Evolutionary conservation across 2,797 vertebrate species (phyloP).

Genomic region (Spatula clypeata): DNA sequence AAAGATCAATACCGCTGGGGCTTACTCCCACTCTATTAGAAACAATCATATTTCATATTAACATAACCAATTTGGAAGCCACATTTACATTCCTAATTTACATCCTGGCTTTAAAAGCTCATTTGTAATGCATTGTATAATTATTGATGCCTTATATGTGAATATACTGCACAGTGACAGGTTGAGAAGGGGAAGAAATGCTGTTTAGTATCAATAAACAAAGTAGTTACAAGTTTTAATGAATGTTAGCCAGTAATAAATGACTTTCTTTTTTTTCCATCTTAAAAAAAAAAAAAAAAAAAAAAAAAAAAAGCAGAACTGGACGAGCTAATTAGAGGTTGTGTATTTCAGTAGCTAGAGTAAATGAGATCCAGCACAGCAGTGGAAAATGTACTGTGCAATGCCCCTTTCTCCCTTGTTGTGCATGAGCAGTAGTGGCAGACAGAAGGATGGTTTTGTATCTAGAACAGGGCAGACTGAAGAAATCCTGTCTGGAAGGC

Average conservation of each 20-base stretch:
- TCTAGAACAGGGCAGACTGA: constrained; percentile 37
- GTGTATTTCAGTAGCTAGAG: constrained; percentile 39
- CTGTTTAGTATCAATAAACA: constrained; percentile 57
- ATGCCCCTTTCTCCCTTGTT: constrained; percentile 49
- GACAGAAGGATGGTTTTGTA: constrained; percentile 9
- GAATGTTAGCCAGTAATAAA: constrained; percentile 37
- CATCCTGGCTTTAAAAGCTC: constrained; percentile 77
- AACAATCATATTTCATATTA: constrained; percentile 79
- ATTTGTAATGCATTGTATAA: constrained; percentile 78
- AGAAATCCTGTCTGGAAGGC: constrained; percentile 66
- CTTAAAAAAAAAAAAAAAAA: background rate
- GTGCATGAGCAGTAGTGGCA: constrained; percentile 52
- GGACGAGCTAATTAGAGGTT: constrained; percentile 56
- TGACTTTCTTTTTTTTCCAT: background rate
- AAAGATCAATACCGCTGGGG: constrained; percentile 82
- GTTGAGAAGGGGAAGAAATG: constrained; percentile 42
- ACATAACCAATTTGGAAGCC: constrained; percentile 76
- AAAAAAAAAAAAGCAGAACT: rapidly evolving
- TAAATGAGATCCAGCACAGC: constrained; percentile 64
- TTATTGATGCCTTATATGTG: constrained; percentile 58
- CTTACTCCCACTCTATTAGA: constrained; percentile 78
- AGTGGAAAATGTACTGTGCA: constrained; percentile 39
- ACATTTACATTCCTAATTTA: constrained; percentile 82
- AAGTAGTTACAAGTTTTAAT: constrained; percentile 73
- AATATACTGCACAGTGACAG: constrained; percentile 40